A percentile compares a stretch with the other conserved stretches of the same genome.
These are phyloP conservation scores for Catharus minimus DNA, from an alignment of 2,113 vertebrate species.

Conservation along the genomic window DNA sequence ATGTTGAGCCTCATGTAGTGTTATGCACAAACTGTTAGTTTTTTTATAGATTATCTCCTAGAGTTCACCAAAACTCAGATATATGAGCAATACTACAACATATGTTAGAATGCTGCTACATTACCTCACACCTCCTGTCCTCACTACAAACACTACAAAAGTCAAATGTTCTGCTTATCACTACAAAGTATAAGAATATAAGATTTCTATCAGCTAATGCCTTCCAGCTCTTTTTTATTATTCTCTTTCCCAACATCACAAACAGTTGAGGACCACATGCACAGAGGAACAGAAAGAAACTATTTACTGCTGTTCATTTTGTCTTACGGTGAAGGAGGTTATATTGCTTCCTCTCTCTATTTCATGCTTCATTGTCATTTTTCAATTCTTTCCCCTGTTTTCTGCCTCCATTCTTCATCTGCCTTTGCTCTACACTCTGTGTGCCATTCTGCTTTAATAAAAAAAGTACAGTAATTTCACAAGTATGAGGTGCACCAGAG, in stretches of 20 bases:
- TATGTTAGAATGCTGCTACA: slow-evolving; percentile 31
- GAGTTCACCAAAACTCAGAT: slow-evolving; percentile 26
- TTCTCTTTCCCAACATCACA: neutral
- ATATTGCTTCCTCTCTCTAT: neutral
- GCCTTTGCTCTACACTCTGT: neutral
- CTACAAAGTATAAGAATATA: neutral
- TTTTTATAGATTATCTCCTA: slow-evolving; percentile 8
- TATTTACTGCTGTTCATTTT: neutral
- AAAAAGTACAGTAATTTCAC: neutral
- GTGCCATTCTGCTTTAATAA: neutral
- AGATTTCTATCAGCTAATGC: slow-evolving; percentile 42
- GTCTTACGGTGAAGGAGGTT: neutral
- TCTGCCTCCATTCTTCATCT: neutral
- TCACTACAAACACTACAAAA: neutral
- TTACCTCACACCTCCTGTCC: slow-evolving; percentile 50
- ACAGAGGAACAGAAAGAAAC: neutral
- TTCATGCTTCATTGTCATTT: neutral
- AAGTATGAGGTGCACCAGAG: too few relatives aligned
- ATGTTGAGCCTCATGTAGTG: neutral
- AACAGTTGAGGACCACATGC: slow-evolving; percentile 16
- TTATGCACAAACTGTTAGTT: neutral
- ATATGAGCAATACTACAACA: slow-evolving; percentile 49
- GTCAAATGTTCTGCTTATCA: slow-evolving; percentile 30
- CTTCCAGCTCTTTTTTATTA: slow-evolving; percentile 26
- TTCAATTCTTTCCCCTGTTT: neutral